Base-by-base conservation (phyloP, 2,113 vertebrate genomes). In the Myxocyprinus asiaticus region DNA sequence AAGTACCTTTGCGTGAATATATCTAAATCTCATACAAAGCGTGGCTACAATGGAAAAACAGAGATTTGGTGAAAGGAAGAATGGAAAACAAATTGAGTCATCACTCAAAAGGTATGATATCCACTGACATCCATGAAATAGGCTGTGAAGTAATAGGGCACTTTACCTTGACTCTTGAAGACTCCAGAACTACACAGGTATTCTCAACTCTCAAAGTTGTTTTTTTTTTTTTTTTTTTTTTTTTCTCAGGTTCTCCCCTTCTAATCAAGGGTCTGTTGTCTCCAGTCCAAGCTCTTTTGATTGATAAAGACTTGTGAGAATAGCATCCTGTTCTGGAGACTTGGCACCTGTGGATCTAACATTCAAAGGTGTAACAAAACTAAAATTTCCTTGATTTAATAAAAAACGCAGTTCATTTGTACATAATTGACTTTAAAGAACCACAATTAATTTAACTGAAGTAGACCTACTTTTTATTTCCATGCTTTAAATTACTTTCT, bases 121-220 rank as follows among this genome's bases (percentile, higher is more conserved):
- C 48, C 50, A 53, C 56, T 84, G 86, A 87, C 84, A 14, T 74
- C 63, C 63, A 80, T 59, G 82, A 84, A 82, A 86, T 86, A 81
- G 84, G 73, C 66, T 78, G 45, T 47, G 63, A 48, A 17, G 65
- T 81, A 82, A 87, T 82, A 51, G 82, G 50, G 69, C 73, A 61
- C 80, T 84, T 85, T 81, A 81, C 86, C 86, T 87, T 87, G 86
- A 85, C 86, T 84, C 76, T 45, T 50, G 15, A 77, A 77, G 77
- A 68, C 78, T 70, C 48, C 70, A 56, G 76, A 74, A 53, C 67
- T 63, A 44, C 64, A 68, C 64, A 43, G 82, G 79, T 48, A 78
- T 33, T 33, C 22, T 33, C 22, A 53, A 53, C 12, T 58, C 77
- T 80, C 64, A 72, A 14, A 68, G n/a, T 3, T 33, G 50, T 71